Conservation (phyloP, 92 coral and sea anemone species). For the Montipora capitata region DNA sequence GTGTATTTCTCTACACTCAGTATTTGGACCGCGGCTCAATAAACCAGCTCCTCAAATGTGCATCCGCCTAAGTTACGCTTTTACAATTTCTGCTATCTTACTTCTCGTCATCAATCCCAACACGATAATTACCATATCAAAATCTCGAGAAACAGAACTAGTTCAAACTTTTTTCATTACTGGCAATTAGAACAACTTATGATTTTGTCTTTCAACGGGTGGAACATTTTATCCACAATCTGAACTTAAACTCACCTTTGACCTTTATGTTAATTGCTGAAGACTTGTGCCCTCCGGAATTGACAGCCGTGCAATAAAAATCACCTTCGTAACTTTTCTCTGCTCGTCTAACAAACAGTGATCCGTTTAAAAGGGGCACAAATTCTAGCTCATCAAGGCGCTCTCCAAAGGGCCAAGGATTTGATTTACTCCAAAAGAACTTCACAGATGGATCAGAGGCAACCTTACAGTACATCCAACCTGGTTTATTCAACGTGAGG, state of each 20-base stretch:
- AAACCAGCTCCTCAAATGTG: no score
- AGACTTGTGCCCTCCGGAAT: constrained; percentile 79
- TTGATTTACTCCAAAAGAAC: constrained; percentile 79
- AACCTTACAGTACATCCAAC: constrained; percentile 84
- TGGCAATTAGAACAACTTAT: no score
- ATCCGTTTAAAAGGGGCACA: constrained; percentile 82
- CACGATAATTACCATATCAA: no score
- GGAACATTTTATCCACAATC: no score
- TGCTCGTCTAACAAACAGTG: constrained; percentile 82
- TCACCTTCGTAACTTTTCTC: constrained; percentile 77
- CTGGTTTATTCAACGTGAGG: constrained; percentile 77
- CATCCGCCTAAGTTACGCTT: no score
- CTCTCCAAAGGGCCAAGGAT: constrained; percentile 83
- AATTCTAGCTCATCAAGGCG: constrained; percentile 76
- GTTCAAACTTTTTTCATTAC: no score
- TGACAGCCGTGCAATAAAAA: constrained; percentile 86
- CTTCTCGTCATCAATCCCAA: no score
- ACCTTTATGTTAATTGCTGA: constrained; percentile 62
- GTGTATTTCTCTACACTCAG: no score
- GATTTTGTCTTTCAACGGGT: no score
- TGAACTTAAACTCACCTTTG: constrained; percentile 62
- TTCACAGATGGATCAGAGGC: constrained; percentile 88
- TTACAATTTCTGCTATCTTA: no score
- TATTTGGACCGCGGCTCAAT: no score
- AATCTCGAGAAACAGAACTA: no score